Conservation (phyloP, 2,888 invertebrate genomes). For the Lissocephala sabroskyi region DNA sequence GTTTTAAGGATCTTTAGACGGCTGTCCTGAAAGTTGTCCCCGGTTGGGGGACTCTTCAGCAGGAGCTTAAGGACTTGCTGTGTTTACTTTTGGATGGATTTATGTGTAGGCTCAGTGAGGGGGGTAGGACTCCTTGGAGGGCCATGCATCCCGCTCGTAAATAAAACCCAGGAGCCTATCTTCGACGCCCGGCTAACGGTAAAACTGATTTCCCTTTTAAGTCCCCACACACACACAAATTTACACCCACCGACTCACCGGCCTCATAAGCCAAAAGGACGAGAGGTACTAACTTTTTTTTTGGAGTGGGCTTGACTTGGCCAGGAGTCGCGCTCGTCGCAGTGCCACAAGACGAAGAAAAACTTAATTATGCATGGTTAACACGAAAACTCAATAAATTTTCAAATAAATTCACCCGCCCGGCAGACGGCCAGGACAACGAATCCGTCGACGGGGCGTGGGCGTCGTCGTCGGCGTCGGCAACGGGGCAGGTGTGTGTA, state of each 20-base stretch:
- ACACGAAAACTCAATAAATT: slow-evolving; percentile 71
- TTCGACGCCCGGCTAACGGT: slow-evolving; percentile 20
- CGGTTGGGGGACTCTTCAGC: no score
- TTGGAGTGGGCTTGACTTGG: slow-evolving; percentile 11
- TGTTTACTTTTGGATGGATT: neutral
- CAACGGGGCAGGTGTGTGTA: slow-evolving; percentile 27
- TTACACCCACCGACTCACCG: no score
- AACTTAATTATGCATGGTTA: slow-evolving; percentile 71
- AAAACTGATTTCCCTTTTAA: slow-evolving; percentile 2
- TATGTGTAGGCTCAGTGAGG: neutral
- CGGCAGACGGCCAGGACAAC: neutral
- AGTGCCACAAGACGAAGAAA: slow-evolving; percentile 17
- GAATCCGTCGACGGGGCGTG: slow-evolving; percentile 6
- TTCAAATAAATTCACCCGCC: slow-evolving; percentile 59
- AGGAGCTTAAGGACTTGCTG: no score
- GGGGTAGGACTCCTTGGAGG: slow-evolving; percentile 3
- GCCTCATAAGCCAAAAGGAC: no score
- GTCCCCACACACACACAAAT: no score
- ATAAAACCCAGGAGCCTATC: slow-evolving; percentile 39
- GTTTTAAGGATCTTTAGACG: no score
- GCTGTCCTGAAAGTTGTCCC: no score
- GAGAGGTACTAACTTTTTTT: neutral
- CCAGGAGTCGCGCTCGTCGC: no score
- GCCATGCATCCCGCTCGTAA: slow-evolving; percentile 40
- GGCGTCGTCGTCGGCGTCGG: slow-evolving; percentile 1